Conservation (phyloP, 2,888 invertebrate genomes). For the Drosophila buzzatii region DNA sequence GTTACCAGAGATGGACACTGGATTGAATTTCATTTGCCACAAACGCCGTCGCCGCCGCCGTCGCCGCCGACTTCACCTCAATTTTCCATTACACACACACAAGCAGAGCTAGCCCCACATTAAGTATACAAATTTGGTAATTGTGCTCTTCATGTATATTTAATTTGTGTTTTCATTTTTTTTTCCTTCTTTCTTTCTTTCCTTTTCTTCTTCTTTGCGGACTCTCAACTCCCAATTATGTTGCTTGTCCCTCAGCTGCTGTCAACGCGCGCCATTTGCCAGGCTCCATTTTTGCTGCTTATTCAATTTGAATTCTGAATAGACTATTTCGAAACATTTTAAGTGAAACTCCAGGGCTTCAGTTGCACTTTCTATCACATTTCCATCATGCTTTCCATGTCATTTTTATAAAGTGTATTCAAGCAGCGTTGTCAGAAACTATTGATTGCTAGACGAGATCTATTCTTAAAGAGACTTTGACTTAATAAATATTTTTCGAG, state of each 20-base stretch:
- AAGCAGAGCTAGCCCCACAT: conserved; percentile 28
- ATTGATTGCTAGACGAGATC: background rate
- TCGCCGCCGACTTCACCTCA: background rate
- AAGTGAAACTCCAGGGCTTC: no score
- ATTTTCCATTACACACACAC: conserved; percentile 18
- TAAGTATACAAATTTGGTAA: conserved; percentile 69
- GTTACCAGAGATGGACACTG: conserved; percentile 59
- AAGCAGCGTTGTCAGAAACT: background rate
- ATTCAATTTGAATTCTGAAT: conserved; percentile 13
- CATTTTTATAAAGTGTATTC: background rate
- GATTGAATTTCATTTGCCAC: conserved; percentile 64
- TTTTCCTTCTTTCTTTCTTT: background rate
- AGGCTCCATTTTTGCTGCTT: conserved; percentile 1
- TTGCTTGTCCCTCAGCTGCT: conserved; percentile 2
- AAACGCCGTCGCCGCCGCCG: conserved; percentile 1
- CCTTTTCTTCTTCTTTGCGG: background rate
- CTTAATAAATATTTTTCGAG: background rate
- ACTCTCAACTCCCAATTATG: background rate
- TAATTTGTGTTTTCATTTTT: conserved; percentile 53
- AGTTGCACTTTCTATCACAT: background rate
- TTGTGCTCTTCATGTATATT: conserved; percentile 73
- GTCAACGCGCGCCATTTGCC: conserved; percentile 9
- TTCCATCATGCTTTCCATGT: background rate
- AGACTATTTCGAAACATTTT: background rate
- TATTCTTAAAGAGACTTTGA: background rate